These are phyloP conservation scores for Pseudopleuronectes americanus DNA, from an alignment of 2,797 vertebrate species.

Conservation along the genomic window DNA sequence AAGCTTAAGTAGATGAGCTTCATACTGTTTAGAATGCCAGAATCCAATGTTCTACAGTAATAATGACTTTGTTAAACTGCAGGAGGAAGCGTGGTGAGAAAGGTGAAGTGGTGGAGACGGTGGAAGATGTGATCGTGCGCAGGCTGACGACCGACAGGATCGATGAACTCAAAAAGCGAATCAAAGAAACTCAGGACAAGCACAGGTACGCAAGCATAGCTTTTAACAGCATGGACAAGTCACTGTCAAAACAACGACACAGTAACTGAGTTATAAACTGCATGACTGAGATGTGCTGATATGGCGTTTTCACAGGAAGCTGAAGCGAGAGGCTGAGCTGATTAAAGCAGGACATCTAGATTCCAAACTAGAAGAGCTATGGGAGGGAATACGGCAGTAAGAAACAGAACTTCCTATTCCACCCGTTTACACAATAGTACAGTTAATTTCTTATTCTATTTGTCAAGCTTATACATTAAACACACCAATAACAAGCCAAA, in stretches of 20 bases:
- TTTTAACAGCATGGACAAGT: background rate
- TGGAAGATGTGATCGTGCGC: slow-evolving; percentile 96
- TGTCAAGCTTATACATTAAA: background rate
- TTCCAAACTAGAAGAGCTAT: slow-evolving; percentile 90
- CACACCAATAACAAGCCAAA: background rate
- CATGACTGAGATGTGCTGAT: background rate
- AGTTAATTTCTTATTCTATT: background rate
- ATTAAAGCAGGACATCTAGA: slow-evolving; percentile 94
- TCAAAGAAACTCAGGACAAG: slow-evolving; percentile 95
- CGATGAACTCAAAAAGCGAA: slow-evolving; percentile 92
- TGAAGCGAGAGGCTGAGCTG: slow-evolving; percentile 94
- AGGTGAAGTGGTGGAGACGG: slow-evolving; percentile 95
- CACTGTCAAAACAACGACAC: background rate
- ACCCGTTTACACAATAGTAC: background rate
- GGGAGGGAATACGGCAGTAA: slow-evolving; percentile 92
- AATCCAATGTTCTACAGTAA: background rate
- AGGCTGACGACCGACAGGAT: slow-evolving; percentile 94
- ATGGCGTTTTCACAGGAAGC: slow-evolving; percentile 79
- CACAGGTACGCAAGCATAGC: slow-evolving; percentile 85
- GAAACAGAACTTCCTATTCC: slow-evolving; percentile 32
- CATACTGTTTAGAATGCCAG: background rate
- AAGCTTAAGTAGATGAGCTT: slow-evolving; percentile 1
- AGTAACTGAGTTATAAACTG: background rate
- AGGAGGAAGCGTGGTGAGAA: slow-evolving; percentile 96
- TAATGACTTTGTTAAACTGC: slow-evolving; percentile 24